A percentile compares a stretch with the other conserved stretches of the same genome.
These are phyloP conservation scores for Spea bombifrons DNA, from an alignment of 2,113 vertebrate species.

Conservation along the genomic window DNA sequence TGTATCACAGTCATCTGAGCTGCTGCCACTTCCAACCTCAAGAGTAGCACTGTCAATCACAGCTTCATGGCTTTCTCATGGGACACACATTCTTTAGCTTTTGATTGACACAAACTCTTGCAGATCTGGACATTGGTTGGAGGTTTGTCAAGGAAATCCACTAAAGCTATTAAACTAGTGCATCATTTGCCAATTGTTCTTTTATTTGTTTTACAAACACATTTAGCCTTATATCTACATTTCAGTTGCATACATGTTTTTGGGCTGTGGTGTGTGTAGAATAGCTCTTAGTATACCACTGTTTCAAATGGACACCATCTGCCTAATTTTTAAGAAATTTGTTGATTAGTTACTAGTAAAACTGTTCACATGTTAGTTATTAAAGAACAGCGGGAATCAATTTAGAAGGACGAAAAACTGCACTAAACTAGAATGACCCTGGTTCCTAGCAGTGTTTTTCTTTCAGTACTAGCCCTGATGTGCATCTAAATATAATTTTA, in stretches of 20 bases:
- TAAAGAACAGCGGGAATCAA: constrained; percentile 56
- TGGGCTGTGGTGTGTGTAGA: constrained; percentile 4
- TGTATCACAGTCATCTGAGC: not conserved
- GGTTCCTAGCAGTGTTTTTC: too few species aligned
- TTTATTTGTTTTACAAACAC: not conserved
- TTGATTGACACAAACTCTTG: not conserved
- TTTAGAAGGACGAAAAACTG: constrained; percentile 50
- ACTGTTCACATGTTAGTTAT: constrained; percentile 53
- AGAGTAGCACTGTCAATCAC: not conserved
- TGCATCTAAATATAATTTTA: too few species aligned
- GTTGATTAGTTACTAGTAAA: constrained; percentile 52
- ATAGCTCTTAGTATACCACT: constrained; percentile 56
- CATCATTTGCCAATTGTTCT: constrained; percentile 49
- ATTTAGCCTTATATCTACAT: too few species aligned
- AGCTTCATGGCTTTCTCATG: not conserved
- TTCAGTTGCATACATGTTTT: too few species aligned
- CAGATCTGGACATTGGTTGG: not conserved
- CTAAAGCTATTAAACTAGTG: constrained; percentile 1
- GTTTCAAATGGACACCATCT: constrained; percentile 62
- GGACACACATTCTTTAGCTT: not conserved
- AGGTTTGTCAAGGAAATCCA: not conserved
- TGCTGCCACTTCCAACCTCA: not conserved
- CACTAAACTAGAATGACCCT: too few species aligned
- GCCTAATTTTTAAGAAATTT: constrained; percentile 51
- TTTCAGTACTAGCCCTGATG: too few species aligned